Percentiles rank a stretch among this genome's conserved stretches.
Conservation (phyloP, 2,797 vertebrate genomes). For the Chaetodon trifasciatus region DNA sequence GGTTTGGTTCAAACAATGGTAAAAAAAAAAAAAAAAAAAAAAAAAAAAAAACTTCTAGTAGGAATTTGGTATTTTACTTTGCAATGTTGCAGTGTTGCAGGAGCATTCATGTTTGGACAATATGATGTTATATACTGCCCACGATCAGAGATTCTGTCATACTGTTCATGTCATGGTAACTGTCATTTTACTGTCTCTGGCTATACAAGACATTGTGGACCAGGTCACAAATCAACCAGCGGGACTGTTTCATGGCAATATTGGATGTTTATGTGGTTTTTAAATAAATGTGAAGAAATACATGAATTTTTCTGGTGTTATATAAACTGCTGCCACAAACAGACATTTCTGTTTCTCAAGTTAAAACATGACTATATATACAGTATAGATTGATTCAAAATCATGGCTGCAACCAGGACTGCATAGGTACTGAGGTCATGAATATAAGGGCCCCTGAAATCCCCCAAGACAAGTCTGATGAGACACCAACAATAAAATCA, state of each 20-base stretch:
- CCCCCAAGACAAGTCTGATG: neutral
- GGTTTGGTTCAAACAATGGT: neutral
- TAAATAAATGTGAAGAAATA: neutral
- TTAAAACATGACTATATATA: neutral
- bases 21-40: neutral
- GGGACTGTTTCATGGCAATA: neutral
- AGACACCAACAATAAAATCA: neutral
- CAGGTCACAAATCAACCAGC: neutral
- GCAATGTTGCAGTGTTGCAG: constrained; percentile 2
- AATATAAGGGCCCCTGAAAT: neutral
- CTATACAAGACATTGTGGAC: neutral
- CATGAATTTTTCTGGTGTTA: neutral
- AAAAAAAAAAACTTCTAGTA: neutral
- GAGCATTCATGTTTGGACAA: neutral
- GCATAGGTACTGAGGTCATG: neutral
- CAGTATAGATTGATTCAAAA: too few species aligned
- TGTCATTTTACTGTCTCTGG: neutral
- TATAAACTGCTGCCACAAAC: neutral
- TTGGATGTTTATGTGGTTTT: neutral
- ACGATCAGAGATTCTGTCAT: neutral
- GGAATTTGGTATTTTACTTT: neutral
- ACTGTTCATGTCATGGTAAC: neutral
- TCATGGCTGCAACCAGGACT: neutral
- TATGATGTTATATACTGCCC: neutral
- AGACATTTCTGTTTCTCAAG: neutral